phyloP scores from a whole-genome alignment of 1,140 invertebrate genomes.

The Kradibia gibbosae region DNA sequence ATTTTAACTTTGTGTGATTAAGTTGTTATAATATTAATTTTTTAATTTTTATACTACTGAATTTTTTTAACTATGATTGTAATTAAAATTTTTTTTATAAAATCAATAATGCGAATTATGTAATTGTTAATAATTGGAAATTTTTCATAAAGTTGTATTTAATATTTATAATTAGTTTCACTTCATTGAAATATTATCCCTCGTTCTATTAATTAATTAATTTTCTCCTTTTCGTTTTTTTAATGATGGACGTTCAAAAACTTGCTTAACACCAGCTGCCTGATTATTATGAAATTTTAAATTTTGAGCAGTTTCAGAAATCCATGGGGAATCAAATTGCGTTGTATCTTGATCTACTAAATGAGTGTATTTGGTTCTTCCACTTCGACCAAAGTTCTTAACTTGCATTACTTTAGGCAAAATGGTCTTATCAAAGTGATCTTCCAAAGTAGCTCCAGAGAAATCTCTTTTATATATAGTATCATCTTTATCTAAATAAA shows the following conservation, averaged over 20 bases:
- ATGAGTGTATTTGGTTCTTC: conserved; percentile 99
- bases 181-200: background rate
- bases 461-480: conserved; percentile 96
- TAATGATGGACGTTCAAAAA: conserved; percentile 91
- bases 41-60: no score
- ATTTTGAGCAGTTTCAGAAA: conserved; percentile 90
- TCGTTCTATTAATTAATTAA: conserved; percentile 46
- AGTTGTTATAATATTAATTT: no score
- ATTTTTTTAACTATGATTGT: no score
- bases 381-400: conserved; percentile 99
- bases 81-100: no score
- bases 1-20: no score
- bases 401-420: conserved; percentile 99
- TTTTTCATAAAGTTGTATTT: no score
- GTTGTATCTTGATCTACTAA: conserved; percentile 99
- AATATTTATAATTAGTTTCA: background rate
- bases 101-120: background rate
- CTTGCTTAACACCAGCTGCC: conserved; percentile 96
- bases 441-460: conserved; percentile 96
- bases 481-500: conserved; percentile 97
- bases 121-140: background rate
- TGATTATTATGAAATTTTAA: conserved; percentile 91
- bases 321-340: conserved; percentile 97
- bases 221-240: conserved; percentile 77
- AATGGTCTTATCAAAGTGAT: conserved; percentile 99